A percentile compares a stretch with the other conserved stretches of the same genome.
phyloP scores from a whole-genome alignment of 92 coral and sea anemone genomes.

The Galaxea fascicularis region DNA sequence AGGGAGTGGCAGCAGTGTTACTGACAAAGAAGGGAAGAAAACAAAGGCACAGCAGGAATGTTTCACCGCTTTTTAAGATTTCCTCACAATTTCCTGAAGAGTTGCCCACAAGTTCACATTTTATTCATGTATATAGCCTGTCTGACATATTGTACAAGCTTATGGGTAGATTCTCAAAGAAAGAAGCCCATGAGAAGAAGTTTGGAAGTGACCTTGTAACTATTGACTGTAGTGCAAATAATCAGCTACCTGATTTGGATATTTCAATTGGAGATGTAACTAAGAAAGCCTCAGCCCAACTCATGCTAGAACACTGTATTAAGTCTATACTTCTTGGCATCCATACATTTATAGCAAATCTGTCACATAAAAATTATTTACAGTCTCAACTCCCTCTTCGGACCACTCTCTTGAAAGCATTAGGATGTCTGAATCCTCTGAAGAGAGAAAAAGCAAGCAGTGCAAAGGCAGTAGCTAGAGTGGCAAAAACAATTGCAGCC shows the following conservation, averaged over 20 bases:
- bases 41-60: slow-evolving; percentile 41
- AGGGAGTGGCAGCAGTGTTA: slow-evolving; percentile 46
- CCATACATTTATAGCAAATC: slow-evolving; percentile 44
- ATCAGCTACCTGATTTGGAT: slow-evolving; percentile 51
- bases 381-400: slow-evolving; percentile 52
- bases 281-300: slow-evolving; percentile 42
- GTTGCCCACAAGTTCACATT: slow-evolving; percentile 42
- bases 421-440: no score
- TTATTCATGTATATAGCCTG: slow-evolving; percentile 32
- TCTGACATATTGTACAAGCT: slow-evolving; percentile 36
- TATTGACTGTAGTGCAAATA: slow-evolving; percentile 38
- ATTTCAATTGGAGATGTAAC: no score
- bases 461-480: slow-evolving; percentile 30
- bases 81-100: slow-evolving; percentile 48
- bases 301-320: slow-evolving; percentile 45
- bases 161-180: no score
- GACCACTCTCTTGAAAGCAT: slow-evolving; percentile 41
- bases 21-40: slow-evolving; percentile 31
- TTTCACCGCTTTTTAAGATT: slow-evolving; percentile 54
- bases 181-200: slow-evolving; percentile 41
- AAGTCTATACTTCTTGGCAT: slow-evolving; percentile 43
- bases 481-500: slow-evolving; percentile 40
- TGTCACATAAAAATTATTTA: slow-evolving; percentile 40
- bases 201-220: no score
- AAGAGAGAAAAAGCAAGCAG: slow-evolving; percentile 36